Conservation (phyloP, 1,140 invertebrate species). For the Drosophila persimilis region DNA sequence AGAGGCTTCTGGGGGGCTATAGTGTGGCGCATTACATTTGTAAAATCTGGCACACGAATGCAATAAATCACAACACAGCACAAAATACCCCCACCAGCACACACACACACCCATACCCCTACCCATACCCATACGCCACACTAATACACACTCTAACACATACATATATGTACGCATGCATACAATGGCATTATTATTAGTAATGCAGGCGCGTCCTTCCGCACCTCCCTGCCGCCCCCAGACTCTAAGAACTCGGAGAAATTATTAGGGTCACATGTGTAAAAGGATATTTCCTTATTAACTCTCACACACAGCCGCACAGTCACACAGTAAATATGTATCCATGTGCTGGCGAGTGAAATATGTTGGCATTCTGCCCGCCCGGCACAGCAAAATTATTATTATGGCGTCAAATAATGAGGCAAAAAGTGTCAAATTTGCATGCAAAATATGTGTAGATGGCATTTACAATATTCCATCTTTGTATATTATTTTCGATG, state of each 20-base stretch:
- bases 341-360: constrained; percentile 27
- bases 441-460: constrained; percentile 66
- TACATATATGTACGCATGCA: constrained; percentile 20
- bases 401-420: constrained; percentile 79
- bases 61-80: constrained; percentile 79
- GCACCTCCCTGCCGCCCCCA: constrained; percentile 9
- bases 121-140: constrained; percentile 16
- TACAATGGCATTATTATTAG: constrained; percentile 77
- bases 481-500: constrained; percentile 60
- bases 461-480: constrained; percentile 47
- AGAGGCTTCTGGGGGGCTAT: constrained; percentile 25
- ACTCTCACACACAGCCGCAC: constrained; percentile 31
- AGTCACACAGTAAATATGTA: constrained; percentile 13
- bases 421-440: constrained; percentile 77
- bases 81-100: constrained; percentile 53
- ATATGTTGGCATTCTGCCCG: constrained; percentile 41
- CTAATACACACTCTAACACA: constrained; percentile 18
- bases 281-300: constrained; percentile 82
- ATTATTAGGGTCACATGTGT: constrained; percentile 80
- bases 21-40: constrained; percentile 76
- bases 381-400: constrained; percentile 47
- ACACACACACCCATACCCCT: constrained; percentile 22
- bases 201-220: constrained; percentile 66
- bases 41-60: constrained; percentile 82
- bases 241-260: constrained; percentile 64